A percentile compares a stretch with the other conserved stretches of the same genome.
phyloP scores from a whole-genome alignment of 2,797 vertebrate genomes.

The Anas bernieri region DNA sequence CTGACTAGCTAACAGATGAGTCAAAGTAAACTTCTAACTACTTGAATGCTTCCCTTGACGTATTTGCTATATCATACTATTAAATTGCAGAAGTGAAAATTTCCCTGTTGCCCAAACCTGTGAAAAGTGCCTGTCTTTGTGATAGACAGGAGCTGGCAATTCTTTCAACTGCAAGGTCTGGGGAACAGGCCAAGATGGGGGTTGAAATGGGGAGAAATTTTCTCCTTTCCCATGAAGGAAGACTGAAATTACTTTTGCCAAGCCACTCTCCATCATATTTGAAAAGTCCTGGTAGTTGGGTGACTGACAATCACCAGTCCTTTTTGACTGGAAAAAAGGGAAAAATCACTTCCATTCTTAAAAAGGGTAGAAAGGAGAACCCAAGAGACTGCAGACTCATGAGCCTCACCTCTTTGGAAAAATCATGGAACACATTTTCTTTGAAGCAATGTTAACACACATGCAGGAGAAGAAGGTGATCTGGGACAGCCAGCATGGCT shows the following conservation, averaged over 20 bases:
- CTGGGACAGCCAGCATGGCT: too few relatives aligned
- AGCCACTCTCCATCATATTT: too few relatives aligned
- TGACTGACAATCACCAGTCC: too few relatives aligned
- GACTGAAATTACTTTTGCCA: neutral
- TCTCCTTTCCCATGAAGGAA: neutral
- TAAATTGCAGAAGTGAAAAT: neutral
- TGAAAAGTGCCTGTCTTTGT: neutral
- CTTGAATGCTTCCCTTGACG: neutral
- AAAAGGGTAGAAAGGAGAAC: too few relatives aligned
- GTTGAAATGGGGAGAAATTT: neutral
- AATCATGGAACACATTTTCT: too few relatives aligned
- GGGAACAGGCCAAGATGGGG: neutral
- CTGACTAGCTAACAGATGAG: neutral
- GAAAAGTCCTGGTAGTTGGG: too few relatives aligned
- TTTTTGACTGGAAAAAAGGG: too few relatives aligned
- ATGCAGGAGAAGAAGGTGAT: too few relatives aligned
- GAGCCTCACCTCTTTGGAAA: too few relatives aligned
- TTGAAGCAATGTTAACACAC: too few relatives aligned
- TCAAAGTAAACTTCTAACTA: constrained; percentile 26
- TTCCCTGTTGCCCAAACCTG: neutral
- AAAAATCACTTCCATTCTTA: too few relatives aligned
- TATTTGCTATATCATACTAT: neutral
- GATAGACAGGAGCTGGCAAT: neutral
- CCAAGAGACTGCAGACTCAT: too few relatives aligned
- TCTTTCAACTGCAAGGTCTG: rapidly evolving